phyloP scores from a whole-genome alignment of 2,113 vertebrate genomes.

The Chauna torquata region DNA sequence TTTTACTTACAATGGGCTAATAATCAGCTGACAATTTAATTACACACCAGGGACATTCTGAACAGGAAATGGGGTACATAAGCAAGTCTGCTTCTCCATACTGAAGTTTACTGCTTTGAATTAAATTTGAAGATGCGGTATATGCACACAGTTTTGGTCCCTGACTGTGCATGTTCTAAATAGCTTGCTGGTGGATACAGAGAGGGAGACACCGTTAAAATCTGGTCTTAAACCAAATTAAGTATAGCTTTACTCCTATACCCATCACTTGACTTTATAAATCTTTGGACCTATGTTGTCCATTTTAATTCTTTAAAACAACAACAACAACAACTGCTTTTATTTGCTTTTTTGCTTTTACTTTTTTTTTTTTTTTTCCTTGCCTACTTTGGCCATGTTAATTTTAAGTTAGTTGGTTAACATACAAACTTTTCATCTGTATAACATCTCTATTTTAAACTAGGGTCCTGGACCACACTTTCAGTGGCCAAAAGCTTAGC shows the following conservation, averaged over 20 bases:
- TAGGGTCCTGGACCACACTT: background rate
- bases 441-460: background rate
- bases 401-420: background rate
- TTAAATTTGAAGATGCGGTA: background rate
- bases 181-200: background rate
- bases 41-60: background rate
- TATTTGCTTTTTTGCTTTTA: background rate
- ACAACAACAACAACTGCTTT: accelerated
- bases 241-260: background rate
- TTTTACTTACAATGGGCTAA: conserved; percentile 3
- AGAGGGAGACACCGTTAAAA: background rate
- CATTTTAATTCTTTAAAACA: background rate
- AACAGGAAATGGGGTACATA: background rate
- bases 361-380: background rate
- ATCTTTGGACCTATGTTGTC: background rate
- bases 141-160: background rate
- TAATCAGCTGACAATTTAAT: background rate
- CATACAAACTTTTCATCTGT: background rate
- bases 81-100: background rate
- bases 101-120: background rate
- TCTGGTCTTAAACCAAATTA: background rate
- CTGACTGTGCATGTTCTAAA: background rate
- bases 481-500: background rate
- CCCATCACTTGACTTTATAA: background rate
- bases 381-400: background rate